Percentiles rank a stretch among this genome's conserved stretches.
phyloP scores from a whole-genome alignment of 2,113 vertebrate species.

The Paraplagusia blochii region DNA sequence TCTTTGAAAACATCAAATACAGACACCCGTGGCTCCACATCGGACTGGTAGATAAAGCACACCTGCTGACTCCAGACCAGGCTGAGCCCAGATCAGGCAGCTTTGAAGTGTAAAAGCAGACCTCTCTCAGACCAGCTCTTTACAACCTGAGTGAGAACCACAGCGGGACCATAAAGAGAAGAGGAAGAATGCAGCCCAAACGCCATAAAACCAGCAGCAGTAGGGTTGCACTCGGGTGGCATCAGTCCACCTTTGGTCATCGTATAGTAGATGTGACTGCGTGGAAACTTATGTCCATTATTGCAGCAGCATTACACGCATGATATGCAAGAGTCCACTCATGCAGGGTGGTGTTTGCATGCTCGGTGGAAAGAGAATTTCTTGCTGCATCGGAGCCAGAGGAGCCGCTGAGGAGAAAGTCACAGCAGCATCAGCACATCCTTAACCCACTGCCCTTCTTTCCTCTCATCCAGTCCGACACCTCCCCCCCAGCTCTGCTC shows the following conservation, averaged over 20 bases:
- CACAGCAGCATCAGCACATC: constrained; percentile 62
- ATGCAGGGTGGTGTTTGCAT: not conserved
- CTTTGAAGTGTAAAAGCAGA: constrained; percentile 53
- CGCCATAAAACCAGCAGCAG: not conserved
- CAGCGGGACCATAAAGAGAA: constrained; percentile 16
- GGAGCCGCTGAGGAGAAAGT: constrained; percentile 49
- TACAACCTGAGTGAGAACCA: constrained; percentile 5
- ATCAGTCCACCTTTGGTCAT: not conserved
- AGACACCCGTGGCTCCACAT: not conserved
- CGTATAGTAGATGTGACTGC: not conserved
- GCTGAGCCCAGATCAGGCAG: constrained; percentile 15
- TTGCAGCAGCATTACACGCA: not conserved
- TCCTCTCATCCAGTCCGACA: constrained; percentile 6
- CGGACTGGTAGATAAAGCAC: constrained; percentile 23
- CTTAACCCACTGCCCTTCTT: constrained; percentile 71
- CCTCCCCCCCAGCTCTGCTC: constrained; percentile 20
- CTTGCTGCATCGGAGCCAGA: constrained; percentile 40
- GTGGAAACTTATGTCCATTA: too few species aligned
- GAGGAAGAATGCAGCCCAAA: constrained; percentile 12
- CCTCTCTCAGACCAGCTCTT: constrained; percentile 16
- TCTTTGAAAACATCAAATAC: constrained; percentile 22
- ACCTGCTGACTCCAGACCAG: constrained; percentile 43
- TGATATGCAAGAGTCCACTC: too few species aligned
- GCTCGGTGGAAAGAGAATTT: constrained; percentile 13
- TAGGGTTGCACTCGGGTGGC: not conserved